These are phyloP conservation scores for Apaloderma vittatum DNA, from an alignment of 2,113 vertebrate species.

Conservation along the genomic window DNA sequence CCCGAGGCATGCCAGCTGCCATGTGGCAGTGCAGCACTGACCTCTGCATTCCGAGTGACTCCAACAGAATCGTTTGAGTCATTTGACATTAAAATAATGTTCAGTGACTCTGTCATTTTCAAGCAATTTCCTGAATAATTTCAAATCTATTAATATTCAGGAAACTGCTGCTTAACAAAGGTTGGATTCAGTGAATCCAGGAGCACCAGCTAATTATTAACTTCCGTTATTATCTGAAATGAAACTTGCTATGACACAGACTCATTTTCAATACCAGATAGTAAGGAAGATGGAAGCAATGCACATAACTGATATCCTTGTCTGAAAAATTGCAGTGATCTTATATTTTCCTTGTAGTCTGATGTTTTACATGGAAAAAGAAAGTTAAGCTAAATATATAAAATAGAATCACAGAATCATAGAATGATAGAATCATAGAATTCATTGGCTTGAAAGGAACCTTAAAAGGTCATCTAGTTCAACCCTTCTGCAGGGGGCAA, in stretches of 20 bases:
- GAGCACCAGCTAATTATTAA: slow-evolving; percentile 68
- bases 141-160: slow-evolving; percentile 80
- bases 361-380: not conserved
- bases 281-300: slow-evolving; percentile 25
- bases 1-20: not conserved
- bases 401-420: no score
- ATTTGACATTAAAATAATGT: slow-evolving; percentile 80
- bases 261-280: slow-evolving; percentile 60
- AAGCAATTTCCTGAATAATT: slow-evolving; percentile 84
- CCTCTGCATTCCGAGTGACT: slow-evolving; percentile 73
- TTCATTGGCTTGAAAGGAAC: no score
- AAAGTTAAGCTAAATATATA: not conserved
- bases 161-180: slow-evolving; percentile 78
- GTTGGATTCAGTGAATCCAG: slow-evolving; percentile 74
- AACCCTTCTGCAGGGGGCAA: no score
- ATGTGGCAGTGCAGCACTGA: slow-evolving; percentile 4
- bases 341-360: not conserved
- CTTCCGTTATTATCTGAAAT: slow-evolving; percentile 74
- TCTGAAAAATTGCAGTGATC: not conserved
- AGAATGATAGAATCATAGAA: no score
- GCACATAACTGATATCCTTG: not conserved
- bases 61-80: slow-evolving; percentile 59
- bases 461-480: no score
- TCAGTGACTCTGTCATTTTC: slow-evolving; percentile 76
- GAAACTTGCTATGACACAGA: slow-evolving; percentile 54